Base-by-base conservation (phyloP, 2,888 invertebrate species). In the Cheilosia scutellata region DNA sequence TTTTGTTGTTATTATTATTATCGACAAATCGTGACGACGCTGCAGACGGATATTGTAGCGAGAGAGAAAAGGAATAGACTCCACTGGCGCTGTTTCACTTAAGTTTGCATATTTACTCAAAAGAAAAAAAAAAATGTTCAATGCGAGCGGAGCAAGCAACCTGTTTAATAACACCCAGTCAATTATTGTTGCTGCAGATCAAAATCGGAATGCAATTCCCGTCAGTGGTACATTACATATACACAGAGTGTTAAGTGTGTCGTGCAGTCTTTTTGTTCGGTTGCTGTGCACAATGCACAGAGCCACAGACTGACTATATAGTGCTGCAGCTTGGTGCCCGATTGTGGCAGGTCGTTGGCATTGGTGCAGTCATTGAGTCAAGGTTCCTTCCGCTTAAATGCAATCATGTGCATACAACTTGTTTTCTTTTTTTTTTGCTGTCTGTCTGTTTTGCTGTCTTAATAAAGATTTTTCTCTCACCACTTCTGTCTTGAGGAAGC, bases 311-410 rank as follows among this genome's bases (percentile, higher is more conserved):
- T 57, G 44, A 29, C 49, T 71, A 4, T 29, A 29, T 37, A 55
- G 27, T 63, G 55, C 13, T 51, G 74, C 68, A 37, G 75, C 71
- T 77, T 57, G 37, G 66, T 74, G 44, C 49, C 74, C 68, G 87
- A 74, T 82, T 88, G 86, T 84, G 88, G 89, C 91, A 91, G 91
- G 92, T 92, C 91, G 92, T 92, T 91, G 91, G 91, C 92, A 91
- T 92, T 92, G 92, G 90, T 88, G 89, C 90, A 90, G 89, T 91
- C 90, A 91, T 91, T 90, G 89, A 92, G 91, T 91, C 92, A 92
- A 92, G 92, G 92, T 91, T 90, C 90, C 90, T 92, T 92, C 92
- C 92, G 92, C 88, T 88, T 86, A 82, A 76, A 68, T 82, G 80
- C 62, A 68, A 63, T 77, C 86, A 82, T 82, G 86, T 82, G 76